phyloP scores from a whole-genome alignment of 2,797 vertebrate species.

The Pelobates cultripes region DNA sequence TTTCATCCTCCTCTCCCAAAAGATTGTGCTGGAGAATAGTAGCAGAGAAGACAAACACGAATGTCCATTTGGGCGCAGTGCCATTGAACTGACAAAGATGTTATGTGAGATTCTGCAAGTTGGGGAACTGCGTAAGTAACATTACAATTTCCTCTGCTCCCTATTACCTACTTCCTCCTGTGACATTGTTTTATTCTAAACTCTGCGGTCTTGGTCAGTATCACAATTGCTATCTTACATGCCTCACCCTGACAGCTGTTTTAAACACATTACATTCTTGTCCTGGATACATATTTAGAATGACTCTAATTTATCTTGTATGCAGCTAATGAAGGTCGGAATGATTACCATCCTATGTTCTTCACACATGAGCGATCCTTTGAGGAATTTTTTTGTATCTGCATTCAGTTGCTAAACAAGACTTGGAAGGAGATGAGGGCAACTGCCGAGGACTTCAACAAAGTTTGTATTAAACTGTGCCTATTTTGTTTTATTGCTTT shows the following conservation, averaged over 20 bases:
- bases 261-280: background rate
- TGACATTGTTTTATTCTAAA: background rate
- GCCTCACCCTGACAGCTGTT: background rate
- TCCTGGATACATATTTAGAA: background rate
- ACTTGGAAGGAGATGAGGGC: conserved; percentile 99
- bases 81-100: conserved; percentile 95
- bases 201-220: background rate
- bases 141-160: background rate
- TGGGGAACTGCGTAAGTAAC: conserved; percentile 91
- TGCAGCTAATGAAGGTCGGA: conserved; percentile 94
- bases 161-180: too few relatives aligned
- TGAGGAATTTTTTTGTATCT: conserved; percentile 97
- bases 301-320: background rate
- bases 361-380: conserved; percentile 96
- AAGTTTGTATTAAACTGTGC: conserved; percentile 68
- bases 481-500: too few relatives aligned
- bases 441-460: conserved; percentile 96
- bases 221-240: too few relatives aligned
- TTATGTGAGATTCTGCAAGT: conserved; percentile 97
- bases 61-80: conserved; percentile 95
- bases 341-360: conserved; percentile 99
- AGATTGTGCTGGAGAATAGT: conserved; percentile 94
- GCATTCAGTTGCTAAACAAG: conserved; percentile 96
- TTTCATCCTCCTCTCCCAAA: background rate
- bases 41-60: conserved; percentile 96